Evolutionary conservation across 2,797 vertebrate species (phyloP), one percentile per base, ranked within the genome.

Genomic region (Tapirus indicus): DNA sequence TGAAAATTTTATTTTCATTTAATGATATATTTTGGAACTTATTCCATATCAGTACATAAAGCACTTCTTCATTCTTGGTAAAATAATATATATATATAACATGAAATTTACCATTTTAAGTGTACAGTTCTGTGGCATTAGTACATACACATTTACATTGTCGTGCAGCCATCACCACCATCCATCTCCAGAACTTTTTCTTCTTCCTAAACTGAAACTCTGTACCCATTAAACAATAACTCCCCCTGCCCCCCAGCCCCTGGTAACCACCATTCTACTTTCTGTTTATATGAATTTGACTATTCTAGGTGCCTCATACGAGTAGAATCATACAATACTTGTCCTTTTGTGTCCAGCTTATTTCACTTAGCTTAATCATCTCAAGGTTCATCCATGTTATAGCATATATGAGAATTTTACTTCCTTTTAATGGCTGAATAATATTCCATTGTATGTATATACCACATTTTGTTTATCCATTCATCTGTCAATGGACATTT

Each of bases 401-500:
- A 47, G 13, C 4, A 20, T 66, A 6, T 79, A 25, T 88, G 78
- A 87, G 58, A 83, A 84, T 87, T 74, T 90, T 25, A 80, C 44
- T 72, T 91, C 35, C n/a, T 86, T 93, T 71, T 75, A 18, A 52
- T 64, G 74, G 44, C 13, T 69, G 44, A 93, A 29, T 80, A 58
- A 60, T 32, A 95, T 49, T 56, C 68, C 11, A 21, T 38, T 80
- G 1, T 44, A 35, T 68, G 21, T 52, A 6, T 71, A 21, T 18
- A 41, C 1, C 16, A 32, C 29, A 47, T 64, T 93, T 80, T 35
- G 29, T 78, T 49, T 60, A 72, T 90, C 41, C 52, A 18, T 64
- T 88, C 27, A 6, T 52, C 78, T 66, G 29, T 44, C 1, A 18
- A 14, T 77, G 44, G 49, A 25, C 54, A 56, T 32, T 13, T 72